Conservation (phyloP, 1,140 invertebrate genomes). For the Halesus radiatus region DNA sequence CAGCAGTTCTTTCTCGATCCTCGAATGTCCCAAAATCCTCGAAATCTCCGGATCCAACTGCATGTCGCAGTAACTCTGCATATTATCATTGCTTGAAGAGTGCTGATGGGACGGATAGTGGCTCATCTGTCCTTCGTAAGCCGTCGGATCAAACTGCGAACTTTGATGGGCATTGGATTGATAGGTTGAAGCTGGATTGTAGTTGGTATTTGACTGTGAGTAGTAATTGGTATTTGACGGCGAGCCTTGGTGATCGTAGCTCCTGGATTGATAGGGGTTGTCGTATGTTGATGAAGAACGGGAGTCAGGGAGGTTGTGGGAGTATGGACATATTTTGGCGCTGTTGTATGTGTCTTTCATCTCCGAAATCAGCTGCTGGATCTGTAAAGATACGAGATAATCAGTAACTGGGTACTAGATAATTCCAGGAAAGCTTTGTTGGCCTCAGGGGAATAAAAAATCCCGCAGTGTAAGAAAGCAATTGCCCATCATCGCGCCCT, state of each 20-base stretch:
- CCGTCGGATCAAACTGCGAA: constrained; percentile 2
- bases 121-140: background rate
- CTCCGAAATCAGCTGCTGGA: constrained; percentile 80
- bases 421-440: too few species aligned
- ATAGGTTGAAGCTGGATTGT: background rate
- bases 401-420: too few species aligned
- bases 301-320: constrained; percentile 56
- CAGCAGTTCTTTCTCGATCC: constrained; percentile 79
- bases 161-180: constrained; percentile 42
- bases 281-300: background rate
- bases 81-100: constrained; percentile 52
- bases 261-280: constrained; percentile 12
- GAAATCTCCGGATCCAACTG: constrained; percentile 78
- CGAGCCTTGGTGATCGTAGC: background rate
- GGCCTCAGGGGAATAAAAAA: too few species aligned
- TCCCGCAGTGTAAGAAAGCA: too few species aligned
- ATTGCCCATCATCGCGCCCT: too few species aligned
- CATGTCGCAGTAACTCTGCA: constrained; percentile 75
- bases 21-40: constrained; percentile 79
- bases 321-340: constrained; percentile 79
- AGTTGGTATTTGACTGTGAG: background rate
- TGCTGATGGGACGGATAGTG: background rate
- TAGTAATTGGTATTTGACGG: background rate
- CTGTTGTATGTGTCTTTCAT: constrained; percentile 87
- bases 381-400: constrained; percentile 67